phyloP scores from a whole-genome alignment of 2,113 vertebrate genomes.

The Zosterops borbonicus region DNA sequence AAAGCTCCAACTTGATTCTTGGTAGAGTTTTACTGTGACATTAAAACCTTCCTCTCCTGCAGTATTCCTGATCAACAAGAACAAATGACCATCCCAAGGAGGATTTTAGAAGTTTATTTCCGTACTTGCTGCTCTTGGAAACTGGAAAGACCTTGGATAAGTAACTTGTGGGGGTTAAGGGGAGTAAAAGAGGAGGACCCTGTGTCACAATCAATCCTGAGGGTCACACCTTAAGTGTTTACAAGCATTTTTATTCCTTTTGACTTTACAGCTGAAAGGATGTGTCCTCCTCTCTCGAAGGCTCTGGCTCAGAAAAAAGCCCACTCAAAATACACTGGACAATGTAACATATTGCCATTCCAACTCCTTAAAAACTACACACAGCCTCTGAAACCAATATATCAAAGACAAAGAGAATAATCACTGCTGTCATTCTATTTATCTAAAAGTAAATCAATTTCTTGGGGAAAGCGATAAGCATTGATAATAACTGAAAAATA shows the following conservation, averaged over 20 bases:
- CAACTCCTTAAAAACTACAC: neutral
- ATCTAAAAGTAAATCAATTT: slow-evolving; percentile 23
- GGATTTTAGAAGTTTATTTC: neutral
- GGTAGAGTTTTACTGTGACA: neutral
- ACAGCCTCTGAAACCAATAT: neutral
- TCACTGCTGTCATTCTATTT: neutral
- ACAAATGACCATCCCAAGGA: neutral
- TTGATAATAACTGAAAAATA: neutral
- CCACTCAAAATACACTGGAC: neutral
- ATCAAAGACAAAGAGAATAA: slow-evolving; percentile 9
- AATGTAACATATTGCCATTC: neutral
- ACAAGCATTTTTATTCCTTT: neutral
- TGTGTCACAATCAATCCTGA: neutral
- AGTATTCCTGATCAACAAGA: neutral
- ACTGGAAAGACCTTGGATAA: neutral
- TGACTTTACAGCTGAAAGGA: neutral
- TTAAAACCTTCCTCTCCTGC: neutral
- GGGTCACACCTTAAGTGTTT: neutral
- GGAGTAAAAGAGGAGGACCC: neutral
- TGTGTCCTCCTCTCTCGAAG: neutral
- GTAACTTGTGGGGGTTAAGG: neutral
- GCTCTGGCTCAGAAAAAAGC: neutral
- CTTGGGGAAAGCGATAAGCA: neutral
- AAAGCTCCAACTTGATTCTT: neutral
- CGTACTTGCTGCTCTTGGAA: neutral